Evolutionary conservation across 2,888 invertebrate species (phyloP), one percentile per base, ranked within the genome.

Genomic region (Aleiodes alternator): DNA sequence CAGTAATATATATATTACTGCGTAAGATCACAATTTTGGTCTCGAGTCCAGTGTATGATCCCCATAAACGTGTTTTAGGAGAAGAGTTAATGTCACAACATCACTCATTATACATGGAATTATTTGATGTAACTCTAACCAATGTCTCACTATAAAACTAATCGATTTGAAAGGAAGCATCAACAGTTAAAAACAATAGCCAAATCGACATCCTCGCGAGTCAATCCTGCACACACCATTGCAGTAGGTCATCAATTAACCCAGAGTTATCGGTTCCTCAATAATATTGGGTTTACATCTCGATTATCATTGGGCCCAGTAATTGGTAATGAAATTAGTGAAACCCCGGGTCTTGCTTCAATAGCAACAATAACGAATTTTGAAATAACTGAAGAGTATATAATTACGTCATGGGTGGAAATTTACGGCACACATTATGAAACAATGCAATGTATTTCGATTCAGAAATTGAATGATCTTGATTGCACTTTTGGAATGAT

Each of bases 1-100:
- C n/a, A n/a, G n/a, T n/a, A 16, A 64, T 82, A 23, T 79, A 79
- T 43, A 23, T 78, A 23, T 4, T 72, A 43, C 75, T 75, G n/a
- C 69, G 72, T 16, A 69, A 61, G 51, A 76, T 78, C 16, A 72
- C 11, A 5, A 9, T 59, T 4, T 12, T 31, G 8, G n/a, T 31
- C 1, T 0, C 12, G 6, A 1, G 4, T 11, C 59, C 59, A 53
- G 53, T 53, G 5, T 53, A 14, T 53, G 53, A 53, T 53, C 53
- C 53, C 0, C 53, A 11, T 11, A 14, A 53, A 9, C 5, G 12
- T 14, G 12, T 14, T 53, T 11, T 4, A 5, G 53, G 53, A 5
- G 5, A 7, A 11, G 14, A 53, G 14, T 53, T 53, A 53, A 11
- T 53, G 12, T 53, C 12, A 0, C n/a, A 53, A 53, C 59, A 59